Evolutionary conservation across 2,797 vertebrate genomes (phyloP), one percentile per base, ranked within the genome.

Genomic region (Smutsia temminckii): DNA sequence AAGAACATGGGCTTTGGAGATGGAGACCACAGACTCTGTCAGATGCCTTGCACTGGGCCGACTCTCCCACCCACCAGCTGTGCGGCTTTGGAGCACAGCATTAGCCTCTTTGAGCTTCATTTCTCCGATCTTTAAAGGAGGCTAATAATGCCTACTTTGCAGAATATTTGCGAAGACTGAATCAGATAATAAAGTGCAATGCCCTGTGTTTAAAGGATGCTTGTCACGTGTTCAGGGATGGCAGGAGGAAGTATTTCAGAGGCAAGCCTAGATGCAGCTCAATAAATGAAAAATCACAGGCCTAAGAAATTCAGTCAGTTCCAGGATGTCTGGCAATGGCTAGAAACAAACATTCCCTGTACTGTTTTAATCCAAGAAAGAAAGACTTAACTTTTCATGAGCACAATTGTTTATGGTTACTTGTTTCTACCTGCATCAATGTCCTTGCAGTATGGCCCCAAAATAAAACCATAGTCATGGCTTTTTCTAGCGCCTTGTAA

Each of bases 341-440:
- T 83, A 80, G 32, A 83, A 64, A 68, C 68, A 95, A 93, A 91
- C 17, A 92, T 75, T 78, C 34, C 11, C 21, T 68, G 21, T 23
- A 71, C 16, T 66, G 20, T 57, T 86, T 93, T 93, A 88, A 75
- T 18, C 25, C 55, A 93, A 85, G 21, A 81, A 42, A 63, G 13
- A 37, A 91, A 93, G 91, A 74, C 10, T 20, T 69, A 46, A 55
- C 49, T 83, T 92, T 83, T 68, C 23, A 71, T 91, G 91, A 93
- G 32, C 46, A 94, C 86, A 89, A 71, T 71, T 86, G 49, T 12
- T 75, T 90, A 29, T 49, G n/a, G 46, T 85, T 94, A 84, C 80
- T 85, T 89, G 69, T 96, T 96, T 89, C 93, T 96, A 90, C 93
- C 79, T 97, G 59, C 37, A 86, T 53, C 14, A 53, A 6, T 72